These are phyloP conservation scores for Chrysomela aeneicollis DNA, from an alignment of 2,888 invertebrate species.

Conservation along the genomic window DNA sequence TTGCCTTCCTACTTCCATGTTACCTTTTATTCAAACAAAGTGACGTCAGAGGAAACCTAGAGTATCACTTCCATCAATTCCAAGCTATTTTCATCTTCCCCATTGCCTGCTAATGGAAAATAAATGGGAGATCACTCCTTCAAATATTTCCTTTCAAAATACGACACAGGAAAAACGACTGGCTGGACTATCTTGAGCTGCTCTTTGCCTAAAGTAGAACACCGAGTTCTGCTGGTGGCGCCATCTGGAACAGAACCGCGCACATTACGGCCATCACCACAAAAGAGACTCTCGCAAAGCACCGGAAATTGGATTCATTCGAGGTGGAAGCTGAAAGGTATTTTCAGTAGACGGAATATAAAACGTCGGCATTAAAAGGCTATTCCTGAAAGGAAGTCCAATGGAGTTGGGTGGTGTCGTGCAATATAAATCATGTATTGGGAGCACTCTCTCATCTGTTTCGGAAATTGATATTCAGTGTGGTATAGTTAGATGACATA, in stretches of 20 bases:
- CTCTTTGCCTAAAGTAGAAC: neutral
- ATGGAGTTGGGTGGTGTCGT: neutral
- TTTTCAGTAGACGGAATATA: slow-evolving; percentile 31
- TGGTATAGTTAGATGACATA: neutral
- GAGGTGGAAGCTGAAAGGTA: slow-evolving; percentile 33
- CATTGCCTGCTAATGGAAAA: slow-evolving; percentile 3
- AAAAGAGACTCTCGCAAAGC: slow-evolving; percentile 32
- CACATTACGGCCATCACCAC: slow-evolving; percentile 27
- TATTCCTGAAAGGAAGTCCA: slow-evolving; percentile 13
- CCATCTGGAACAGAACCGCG: slow-evolving; percentile 19
- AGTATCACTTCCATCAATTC: neutral
- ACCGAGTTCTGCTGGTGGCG: slow-evolving; percentile 3
- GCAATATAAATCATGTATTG: slow-evolving; percentile 11
- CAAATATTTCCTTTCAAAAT: slow-evolving; percentile 1
- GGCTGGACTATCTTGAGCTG: neutral
- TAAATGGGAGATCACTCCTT: neutral
- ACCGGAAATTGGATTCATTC: slow-evolving; percentile 42
- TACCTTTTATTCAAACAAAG: too few species aligned
- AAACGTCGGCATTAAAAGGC: slow-evolving; percentile 23
- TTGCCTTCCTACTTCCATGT: too few species aligned
- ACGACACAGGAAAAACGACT: neutral
- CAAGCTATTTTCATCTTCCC: neutral
- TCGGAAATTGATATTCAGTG: too few species aligned
- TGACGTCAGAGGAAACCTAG: neutral
- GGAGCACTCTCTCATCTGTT: neutral